Percentiles rank a stretch among this genome's conserved stretches.
Conservation (phyloP, 2,888 invertebrate genomes). For the Xanthorhoe designata region DNA sequence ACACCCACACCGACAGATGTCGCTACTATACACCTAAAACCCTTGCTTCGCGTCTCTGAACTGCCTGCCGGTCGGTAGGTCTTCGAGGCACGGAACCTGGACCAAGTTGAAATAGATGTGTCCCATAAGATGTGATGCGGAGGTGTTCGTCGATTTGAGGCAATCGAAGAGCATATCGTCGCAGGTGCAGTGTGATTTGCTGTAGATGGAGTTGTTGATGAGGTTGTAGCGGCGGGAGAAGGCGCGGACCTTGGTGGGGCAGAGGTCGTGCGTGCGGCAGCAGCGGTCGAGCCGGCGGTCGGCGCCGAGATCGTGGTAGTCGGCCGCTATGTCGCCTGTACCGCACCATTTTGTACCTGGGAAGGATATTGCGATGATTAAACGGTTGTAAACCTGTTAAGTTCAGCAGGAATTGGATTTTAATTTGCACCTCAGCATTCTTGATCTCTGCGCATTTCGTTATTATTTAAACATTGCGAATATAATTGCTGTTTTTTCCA, state of each 20-base stretch:
- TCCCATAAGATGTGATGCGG: constrained; percentile 91
- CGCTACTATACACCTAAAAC: constrained; percentile 71
- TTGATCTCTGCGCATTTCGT: no score
- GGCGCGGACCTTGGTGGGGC: constrained; percentile 92
- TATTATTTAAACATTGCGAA: no score
- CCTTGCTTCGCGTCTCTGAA: constrained; percentile 83
- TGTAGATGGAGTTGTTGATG: constrained; percentile 93
- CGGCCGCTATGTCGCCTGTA: constrained; percentile 93
- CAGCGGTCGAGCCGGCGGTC: constrained; percentile 91
- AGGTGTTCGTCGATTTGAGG: constrained; percentile 90
- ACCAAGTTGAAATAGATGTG: constrained; percentile 94
- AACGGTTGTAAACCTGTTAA: neutral
- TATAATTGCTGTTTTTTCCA: neutral
- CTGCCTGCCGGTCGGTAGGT: constrained; percentile 69
- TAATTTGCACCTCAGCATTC: no score
- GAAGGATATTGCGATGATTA: constrained; percentile 24
- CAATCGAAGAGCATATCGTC: constrained; percentile 94
- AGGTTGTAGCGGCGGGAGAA: constrained; percentile 91
- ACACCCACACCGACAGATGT: constrained; percentile 48
- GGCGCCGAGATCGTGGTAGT: constrained; percentile 93
- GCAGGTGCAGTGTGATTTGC: constrained; percentile 95
- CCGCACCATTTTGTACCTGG: constrained; percentile 97
- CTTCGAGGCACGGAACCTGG: constrained; percentile 90
- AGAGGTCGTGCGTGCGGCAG: constrained; percentile 96
- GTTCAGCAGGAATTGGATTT: no score